Conservation (phyloP, 2,888 invertebrate genomes). For the Beris chalybata region DNA sequence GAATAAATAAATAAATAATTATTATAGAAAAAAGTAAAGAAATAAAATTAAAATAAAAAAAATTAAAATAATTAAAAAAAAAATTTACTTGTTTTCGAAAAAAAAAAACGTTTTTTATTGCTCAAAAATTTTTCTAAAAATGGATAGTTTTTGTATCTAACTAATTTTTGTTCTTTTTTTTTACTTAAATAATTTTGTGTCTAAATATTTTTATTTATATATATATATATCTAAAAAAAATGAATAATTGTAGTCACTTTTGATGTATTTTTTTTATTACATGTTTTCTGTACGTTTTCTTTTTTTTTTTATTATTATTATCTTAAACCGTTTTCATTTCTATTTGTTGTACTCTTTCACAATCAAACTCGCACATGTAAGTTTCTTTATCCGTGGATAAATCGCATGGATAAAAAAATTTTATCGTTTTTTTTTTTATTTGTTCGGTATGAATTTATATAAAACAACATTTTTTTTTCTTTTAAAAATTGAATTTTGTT, state of each 20-base stretch:
- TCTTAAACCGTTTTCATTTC: conserved; percentile 16
- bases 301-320: conserved; percentile 29
- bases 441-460: too few relatives aligned
- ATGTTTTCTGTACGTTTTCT: conserved; percentile 25
- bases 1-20: too few relatives aligned
- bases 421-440: too few relatives aligned
- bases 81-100: not conserved
- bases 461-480: too few relatives aligned
- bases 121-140: too few relatives aligned
- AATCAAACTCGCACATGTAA: not conserved
- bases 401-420: too few relatives aligned
- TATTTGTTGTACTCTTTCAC: conserved; percentile 1
- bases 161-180: conserved; percentile 13
- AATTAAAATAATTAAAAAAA: not conserved
- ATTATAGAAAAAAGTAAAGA: conserved; percentile 10
- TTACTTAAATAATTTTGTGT: conserved; percentile 27
- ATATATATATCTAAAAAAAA: not conserved
- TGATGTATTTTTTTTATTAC: conserved; percentile 33
- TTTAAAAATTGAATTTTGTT: too few relatives aligned
- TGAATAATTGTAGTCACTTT: conserved; percentile 24
- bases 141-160: not conserved
- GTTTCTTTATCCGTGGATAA: not conserved
- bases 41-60: not conserved
- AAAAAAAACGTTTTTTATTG: too few relatives aligned
- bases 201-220: conserved; percentile 30